Conservation (phyloP, 92 coral and sea anemone genomes). For the Isaurus tuberculatus region DNA sequence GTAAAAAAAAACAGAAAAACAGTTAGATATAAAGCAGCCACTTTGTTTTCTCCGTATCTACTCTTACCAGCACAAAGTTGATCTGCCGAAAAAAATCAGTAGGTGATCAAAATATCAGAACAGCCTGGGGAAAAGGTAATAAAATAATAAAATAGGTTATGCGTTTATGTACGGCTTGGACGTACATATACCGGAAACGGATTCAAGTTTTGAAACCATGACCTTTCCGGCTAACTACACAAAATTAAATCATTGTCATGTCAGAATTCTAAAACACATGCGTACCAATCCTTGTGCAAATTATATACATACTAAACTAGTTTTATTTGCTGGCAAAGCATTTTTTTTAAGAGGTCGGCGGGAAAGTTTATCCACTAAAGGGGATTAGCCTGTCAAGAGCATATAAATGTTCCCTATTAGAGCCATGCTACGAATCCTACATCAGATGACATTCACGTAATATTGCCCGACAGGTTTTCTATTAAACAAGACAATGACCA, state of each 20-base stretch:
- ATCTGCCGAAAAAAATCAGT: slow-evolving; percentile 34
- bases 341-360: neutral
- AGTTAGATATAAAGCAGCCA: slow-evolving; percentile 9
- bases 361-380: neutral
- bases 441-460: neutral
- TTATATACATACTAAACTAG: neutral
- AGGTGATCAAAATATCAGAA: slow-evolving; percentile 9
- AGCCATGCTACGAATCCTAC: neutral
- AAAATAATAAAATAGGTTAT: neutral
- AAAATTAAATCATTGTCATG: neutral
- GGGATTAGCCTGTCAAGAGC: neutral
- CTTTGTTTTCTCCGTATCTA: neutral
- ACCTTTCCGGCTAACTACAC: slow-evolving; percentile 37
- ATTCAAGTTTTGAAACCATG: slow-evolving; percentile 16
- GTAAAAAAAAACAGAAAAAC: neutral
- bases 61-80: slow-evolving; percentile 1
- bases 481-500: neutral
- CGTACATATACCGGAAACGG: slow-evolving; percentile 31
- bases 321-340: neutral
- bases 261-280: slow-evolving; percentile 5
- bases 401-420: neutral
- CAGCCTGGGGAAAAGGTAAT: slow-evolving; percentile 27
- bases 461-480: neutral
- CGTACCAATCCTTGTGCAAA: slow-evolving; percentile 39
- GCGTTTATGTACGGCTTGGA: slow-evolving; percentile 26